These are phyloP conservation scores for Galagoides demidoff DNA, from an alignment of 2,797 vertebrate genomes.

Conservation along the genomic window DNA sequence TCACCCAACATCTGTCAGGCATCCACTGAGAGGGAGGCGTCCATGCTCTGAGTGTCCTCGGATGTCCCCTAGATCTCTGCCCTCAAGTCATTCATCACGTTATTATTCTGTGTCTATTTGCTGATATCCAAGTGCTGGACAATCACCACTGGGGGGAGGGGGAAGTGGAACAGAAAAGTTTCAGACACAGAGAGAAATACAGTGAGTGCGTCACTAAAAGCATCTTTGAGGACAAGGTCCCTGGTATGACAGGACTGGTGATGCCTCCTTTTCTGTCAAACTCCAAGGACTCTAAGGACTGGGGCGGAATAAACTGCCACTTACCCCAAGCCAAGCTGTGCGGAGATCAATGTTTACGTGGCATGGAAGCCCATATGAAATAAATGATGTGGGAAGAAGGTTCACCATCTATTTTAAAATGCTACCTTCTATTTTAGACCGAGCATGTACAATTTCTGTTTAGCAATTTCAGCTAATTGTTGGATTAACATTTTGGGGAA, in stretches of 20 bases:
- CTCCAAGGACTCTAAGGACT: conserved; percentile 74
- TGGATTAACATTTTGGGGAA: conserved; percentile 91
- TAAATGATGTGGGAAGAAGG: conserved; percentile 87
- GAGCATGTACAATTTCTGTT: conserved; percentile 90
- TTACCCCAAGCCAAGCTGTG: conserved; percentile 82
- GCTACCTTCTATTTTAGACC: conserved; percentile 89
- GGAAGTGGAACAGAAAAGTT: not conserved
- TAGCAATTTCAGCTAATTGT: conserved; percentile 91
- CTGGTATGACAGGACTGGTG: conserved; percentile 68
- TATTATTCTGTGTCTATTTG: not conserved
- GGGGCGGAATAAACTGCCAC: conserved; percentile 77
- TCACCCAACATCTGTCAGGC: not conserved
- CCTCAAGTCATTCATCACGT: not conserved
- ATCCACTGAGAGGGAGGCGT: not conserved
- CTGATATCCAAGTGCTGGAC: not conserved
- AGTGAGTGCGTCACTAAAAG: not conserved
- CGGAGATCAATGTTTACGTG: conserved; percentile 87
- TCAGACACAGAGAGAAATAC: conserved; percentile 49
- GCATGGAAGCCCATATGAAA: conserved; percentile 85
- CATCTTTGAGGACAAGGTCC: conserved; percentile 64
- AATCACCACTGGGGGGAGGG: not conserved
- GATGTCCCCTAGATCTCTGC: not conserved
- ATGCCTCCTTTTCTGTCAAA: conserved; percentile 79
- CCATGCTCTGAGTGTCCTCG: not conserved
- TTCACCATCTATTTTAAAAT: conserved; percentile 89